A percentile compares a stretch with the other conserved stretches of the same genome.
Conservation (phyloP, 2,113 vertebrate genomes). For the Tachuris rubrigastra region DNA sequence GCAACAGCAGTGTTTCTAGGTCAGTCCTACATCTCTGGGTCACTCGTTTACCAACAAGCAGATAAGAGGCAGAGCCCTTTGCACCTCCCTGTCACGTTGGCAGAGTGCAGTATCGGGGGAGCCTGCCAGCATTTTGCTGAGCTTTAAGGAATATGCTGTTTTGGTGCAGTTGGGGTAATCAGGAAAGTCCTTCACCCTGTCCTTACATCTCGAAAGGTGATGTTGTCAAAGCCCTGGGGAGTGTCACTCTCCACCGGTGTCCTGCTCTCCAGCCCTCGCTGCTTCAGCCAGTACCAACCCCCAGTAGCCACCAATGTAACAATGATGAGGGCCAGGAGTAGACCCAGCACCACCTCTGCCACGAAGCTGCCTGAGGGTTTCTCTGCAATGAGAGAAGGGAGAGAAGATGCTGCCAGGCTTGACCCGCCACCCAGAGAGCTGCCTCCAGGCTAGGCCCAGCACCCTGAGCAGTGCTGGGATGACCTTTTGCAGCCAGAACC, state of each 20-base stretch:
- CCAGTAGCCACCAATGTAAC: not conserved
- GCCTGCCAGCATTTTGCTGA: not conserved
- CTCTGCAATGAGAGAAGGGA: conserved; percentile 9
- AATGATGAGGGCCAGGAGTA: not conserved
- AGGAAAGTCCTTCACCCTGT: not conserved
- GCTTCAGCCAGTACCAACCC: conserved; percentile 6
- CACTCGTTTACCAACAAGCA: not conserved
- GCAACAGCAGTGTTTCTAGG: not conserved
- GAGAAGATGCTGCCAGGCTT: not conserved
- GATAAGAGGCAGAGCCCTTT: conserved; percentile 44
- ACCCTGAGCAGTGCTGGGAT: fast-evolving
- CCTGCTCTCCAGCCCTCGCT: fast-evolving
- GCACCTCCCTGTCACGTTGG: not conserved
- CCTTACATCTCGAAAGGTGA: conserved; percentile 72
- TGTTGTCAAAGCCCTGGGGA: conserved; percentile 65
- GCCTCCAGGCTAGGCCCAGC: not conserved
- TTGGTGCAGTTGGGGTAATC: not conserved
- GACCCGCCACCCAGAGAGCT: not conserved
- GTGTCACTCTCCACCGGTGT: fast-evolving
- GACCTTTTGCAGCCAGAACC: not conserved
- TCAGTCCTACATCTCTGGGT: not conserved
- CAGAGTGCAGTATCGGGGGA: fast-evolving
- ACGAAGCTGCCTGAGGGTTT: fast-evolving
- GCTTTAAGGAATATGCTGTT: not conserved
- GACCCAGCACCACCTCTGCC: not conserved